Evolutionary conservation across 2,797 vertebrate genomes (phyloP).

Genomic region (Smutsia gigantea): DNA sequence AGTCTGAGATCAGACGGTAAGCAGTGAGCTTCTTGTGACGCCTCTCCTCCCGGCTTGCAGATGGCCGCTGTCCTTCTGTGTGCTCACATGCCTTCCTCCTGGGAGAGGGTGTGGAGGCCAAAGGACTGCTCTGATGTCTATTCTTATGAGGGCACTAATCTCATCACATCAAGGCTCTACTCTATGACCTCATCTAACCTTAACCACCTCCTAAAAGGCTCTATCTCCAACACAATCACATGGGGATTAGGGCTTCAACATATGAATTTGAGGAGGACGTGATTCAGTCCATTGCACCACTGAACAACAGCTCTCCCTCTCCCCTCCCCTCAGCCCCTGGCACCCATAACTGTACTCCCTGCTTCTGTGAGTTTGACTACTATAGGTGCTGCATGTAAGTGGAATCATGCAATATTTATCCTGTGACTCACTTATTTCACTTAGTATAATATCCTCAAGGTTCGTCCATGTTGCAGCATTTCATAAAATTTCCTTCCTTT

Average conservation of each 20-base stretch:
- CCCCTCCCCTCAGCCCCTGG: neutral
- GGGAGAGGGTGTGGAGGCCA: no score
- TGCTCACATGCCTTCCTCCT: neutral
- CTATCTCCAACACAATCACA: neutral
- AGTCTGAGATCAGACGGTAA: neutral
- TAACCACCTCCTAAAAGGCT: neutral
- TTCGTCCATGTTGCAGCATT: neutral
- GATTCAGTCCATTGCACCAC: neutral
- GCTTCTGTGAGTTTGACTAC: neutral
- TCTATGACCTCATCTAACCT: neutral
- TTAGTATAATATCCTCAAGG: neutral
- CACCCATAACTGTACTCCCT: neutral
- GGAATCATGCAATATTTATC: neutral
- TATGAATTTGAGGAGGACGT: neutral
- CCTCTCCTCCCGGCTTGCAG: neutral
- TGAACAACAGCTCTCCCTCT: neutral
- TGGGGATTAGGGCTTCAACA: neutral
- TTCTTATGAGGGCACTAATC: neutral
- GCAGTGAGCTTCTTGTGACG: neutral
- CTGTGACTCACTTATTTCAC: neutral
- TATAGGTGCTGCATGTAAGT: neutral
- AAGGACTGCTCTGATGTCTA: neutral
- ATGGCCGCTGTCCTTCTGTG: no score
- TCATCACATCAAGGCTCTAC: neutral
- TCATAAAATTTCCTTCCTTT: neutral